Percentiles rank a stretch among this genome's conserved stretches.
These are phyloP conservation scores for Luperina nickerlii DNA, from an alignment of 2,888 invertebrate genomes.

Conservation along the genomic window DNA sequence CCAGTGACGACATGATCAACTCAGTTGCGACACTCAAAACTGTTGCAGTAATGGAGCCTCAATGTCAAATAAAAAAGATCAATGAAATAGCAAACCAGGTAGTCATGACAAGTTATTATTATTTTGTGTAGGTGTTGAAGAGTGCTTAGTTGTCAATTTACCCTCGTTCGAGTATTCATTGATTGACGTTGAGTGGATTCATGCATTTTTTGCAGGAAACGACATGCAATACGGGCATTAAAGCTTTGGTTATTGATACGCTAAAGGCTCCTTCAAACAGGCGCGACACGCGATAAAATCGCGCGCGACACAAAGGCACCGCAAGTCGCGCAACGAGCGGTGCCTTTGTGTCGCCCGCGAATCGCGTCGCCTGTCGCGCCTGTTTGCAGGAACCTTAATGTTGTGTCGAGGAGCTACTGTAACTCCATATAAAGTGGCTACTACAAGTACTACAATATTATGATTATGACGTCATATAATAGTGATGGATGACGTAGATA, in stretches of 20 bases:
- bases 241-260: not conserved
- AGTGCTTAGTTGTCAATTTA: not conserved
- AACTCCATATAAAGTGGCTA: not conserved
- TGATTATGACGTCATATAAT: conserved; percentile 37
- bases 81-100: conserved; percentile 3
- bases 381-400: no score
- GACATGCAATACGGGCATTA: not conserved
- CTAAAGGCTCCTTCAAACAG: no score
- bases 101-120: not conserved
- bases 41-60: not conserved
- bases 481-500: conserved; percentile 27
- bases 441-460: not conserved
- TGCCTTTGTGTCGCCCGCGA: no score
- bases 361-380: no score
- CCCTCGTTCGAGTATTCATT: not conserved
- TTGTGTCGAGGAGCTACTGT: not conserved
- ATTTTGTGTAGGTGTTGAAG: not conserved
- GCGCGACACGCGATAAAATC: no score
- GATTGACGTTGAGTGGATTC: conserved; percentile 19
- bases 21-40: not conserved
- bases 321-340: no score
- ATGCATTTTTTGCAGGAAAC: not conserved
- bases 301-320: no score
- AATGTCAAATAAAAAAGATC: not conserved
- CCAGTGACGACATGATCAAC: no score